Conservation (phyloP, 2,888 invertebrate genomes). For the Drosophila hamatofila region DNA sequence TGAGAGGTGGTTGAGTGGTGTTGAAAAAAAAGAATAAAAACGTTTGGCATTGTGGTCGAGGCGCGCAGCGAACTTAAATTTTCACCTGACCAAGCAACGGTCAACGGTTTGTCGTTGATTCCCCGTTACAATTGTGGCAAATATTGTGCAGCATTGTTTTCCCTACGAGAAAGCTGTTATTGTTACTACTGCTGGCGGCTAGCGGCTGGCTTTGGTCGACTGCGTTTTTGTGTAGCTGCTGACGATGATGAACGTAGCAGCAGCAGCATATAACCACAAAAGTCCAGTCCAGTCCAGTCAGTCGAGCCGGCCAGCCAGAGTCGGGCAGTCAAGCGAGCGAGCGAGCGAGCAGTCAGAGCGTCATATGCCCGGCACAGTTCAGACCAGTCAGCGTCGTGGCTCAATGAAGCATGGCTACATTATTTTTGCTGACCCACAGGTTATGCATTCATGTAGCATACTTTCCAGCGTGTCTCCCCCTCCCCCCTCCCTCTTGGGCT, state of each 20-base stretch:
- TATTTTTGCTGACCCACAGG: conserved; percentile 63
- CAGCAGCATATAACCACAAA: conserved; percentile 57
- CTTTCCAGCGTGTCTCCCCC: conserved; percentile 48
- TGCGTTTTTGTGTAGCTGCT: conserved; percentile 53
- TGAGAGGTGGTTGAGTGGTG: neutral
- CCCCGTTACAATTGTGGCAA: conserved; percentile 52
- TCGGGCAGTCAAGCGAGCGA: neutral
- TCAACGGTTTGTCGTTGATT: conserved; percentile 56
- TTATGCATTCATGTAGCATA: conserved; percentile 72
- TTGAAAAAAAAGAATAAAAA: conserved; percentile 7
- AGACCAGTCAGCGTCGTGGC: conserved; percentile 25
- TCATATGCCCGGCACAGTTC: conserved; percentile 2
- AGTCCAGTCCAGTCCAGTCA: conserved; percentile 30
- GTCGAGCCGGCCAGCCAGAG: neutral
- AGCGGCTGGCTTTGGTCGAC: conserved; percentile 29
- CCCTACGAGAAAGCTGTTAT: conserved; percentile 14
- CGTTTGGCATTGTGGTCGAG: conserved; percentile 20
- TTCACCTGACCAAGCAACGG: conserved; percentile 55
- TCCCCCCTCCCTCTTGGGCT: neutral
- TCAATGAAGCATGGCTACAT: conserved; percentile 69
- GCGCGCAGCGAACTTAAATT: conserved; percentile 47
- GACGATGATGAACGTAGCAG: conserved; percentile 11
- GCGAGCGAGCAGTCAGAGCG: neutral
- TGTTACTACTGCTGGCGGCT: conserved; percentile 15
- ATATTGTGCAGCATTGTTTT: conserved; percentile 49